phyloP scores from a whole-genome alignment of 2,113 vertebrate species.

The Pseudopodoces humilis region DNA sequence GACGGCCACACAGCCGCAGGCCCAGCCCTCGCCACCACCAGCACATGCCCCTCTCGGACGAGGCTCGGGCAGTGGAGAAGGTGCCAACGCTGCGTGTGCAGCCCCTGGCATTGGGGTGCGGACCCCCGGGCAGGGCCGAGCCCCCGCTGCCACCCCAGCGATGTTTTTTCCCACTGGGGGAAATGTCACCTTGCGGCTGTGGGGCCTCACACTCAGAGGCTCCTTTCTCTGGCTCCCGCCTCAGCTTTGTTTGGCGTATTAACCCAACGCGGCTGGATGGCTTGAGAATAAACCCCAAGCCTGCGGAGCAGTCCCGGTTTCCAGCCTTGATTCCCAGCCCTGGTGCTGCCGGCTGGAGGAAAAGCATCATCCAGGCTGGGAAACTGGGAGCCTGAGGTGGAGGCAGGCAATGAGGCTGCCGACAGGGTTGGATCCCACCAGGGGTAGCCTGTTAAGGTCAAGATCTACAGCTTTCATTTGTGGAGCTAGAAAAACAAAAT shows the following conservation, averaged over 20 bases:
- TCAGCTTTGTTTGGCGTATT: background rate
- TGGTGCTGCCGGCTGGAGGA: background rate
- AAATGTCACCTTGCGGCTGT: conserved; percentile 53
- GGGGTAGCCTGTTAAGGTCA: conserved; percentile 65
- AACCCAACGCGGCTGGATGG: background rate
- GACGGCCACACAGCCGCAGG: fast-evolving
- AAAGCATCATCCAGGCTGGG: conserved; percentile 33
- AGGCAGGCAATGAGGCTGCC: conserved; percentile 12
- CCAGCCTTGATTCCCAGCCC: background rate
- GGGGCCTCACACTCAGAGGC: background rate
- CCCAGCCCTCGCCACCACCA: background rate
- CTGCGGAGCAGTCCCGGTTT: background rate
- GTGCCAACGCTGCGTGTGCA: fast-evolving
- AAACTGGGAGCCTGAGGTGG: background rate
- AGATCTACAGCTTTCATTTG: conserved; percentile 71
- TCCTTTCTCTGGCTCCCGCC: background rate
- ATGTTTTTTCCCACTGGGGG: background rate
- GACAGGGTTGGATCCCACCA: conserved; percentile 33
- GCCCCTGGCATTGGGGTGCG: fast-evolving
- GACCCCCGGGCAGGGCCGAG: background rate
- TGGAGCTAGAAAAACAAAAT: conserved; percentile 72
- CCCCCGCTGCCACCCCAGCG: background rate
- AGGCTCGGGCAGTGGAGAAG: background rate
- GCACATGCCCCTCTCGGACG: background rate
- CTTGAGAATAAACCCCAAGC: background rate